phyloP scores from a whole-genome alignment of 2,888 invertebrate species.

The Drosophila ezoana region DNA sequence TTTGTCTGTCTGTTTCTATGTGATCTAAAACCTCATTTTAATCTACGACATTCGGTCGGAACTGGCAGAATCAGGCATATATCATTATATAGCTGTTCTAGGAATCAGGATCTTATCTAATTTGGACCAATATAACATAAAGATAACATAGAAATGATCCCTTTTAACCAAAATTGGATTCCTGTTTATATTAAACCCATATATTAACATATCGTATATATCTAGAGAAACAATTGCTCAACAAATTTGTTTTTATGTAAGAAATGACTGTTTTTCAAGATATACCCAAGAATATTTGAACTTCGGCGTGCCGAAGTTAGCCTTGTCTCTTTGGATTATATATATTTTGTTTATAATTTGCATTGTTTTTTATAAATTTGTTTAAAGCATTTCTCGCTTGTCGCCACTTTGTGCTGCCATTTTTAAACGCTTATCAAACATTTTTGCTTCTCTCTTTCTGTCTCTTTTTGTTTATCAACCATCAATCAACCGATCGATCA shows the following conservation, averaged over 20 bases:
- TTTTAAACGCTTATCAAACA: slow-evolving; percentile 30
- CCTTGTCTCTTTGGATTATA: not conserved
- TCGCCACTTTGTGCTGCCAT: slow-evolving; percentile 3
- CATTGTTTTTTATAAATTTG: slow-evolving; percentile 26
- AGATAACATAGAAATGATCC: not conserved
- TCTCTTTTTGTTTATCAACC: slow-evolving; percentile 20
- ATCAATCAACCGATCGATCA: slow-evolving; percentile 1
- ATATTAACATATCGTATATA: too few relatives aligned
- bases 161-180: too few relatives aligned
- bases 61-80: too few relatives aligned
- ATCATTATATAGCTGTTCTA: too few relatives aligned
- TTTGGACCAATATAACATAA: not conserved
- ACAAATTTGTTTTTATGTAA: too few relatives aligned
- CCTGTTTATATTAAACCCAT: too few relatives aligned
- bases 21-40: too few relatives aligned
- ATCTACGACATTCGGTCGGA: too few relatives aligned
- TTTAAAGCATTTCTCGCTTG: slow-evolving; percentile 21
- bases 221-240: too few relatives aligned
- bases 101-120: not conserved
- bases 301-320: not conserved
- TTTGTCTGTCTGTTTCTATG: too few relatives aligned
- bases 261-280: too few relatives aligned
- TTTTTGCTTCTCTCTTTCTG: slow-evolving; percentile 49
- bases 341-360: slow-evolving; percentile 22
- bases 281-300: not conserved